Evolutionary conservation across 1,140 invertebrate species (phyloP), one percentile per base, ranked within the genome.

Genomic region (Gonioctena quinquepunctata): DNA sequence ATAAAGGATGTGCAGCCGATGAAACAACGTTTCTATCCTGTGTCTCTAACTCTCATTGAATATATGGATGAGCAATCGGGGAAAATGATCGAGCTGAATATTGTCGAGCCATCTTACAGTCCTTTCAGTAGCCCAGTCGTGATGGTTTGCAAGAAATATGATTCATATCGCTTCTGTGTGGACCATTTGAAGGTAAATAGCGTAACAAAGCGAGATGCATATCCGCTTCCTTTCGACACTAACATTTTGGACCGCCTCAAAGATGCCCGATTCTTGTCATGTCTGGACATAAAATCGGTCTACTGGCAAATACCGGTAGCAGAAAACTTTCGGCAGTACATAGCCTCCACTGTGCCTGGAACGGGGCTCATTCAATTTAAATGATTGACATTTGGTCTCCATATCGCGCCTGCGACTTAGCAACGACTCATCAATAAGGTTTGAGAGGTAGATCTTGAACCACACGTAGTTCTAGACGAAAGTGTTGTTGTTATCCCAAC

Each of bases 261-360:
- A 21, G 27, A 62, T 62, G 60, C 60, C 21, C 5, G 27, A 22
- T 57, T 16, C 18, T 16, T 82, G 1, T 70, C 69, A 0, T 72
- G 76, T 0, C 56, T 81, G 16, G 81, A 82, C 72, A 49, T 82
- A n/a, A 73, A 67, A 19, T 71, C 71, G n/a, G 76, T 73, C 1
- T 82, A 74, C 66, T 80, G 75, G 76, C 79, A 82, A 73, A 77
- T 81, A 21, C 62, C 69, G n/a, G 16, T 80, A 5, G 68, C 75
- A 26, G 56, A 74, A 18, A 11, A 70, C 6, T 72, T 66, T 56
- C 71, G 72, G 49, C 74, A 75, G 50, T 76, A 78, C 56, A 82
- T 77, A 0, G 80, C 77, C 0, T 82, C 81, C 71, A 68, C 71
- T 2, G 64, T 80, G 18, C 74, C 80, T 16, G 68, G 69, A 8